Percentiles rank a stretch among this genome's conserved stretches.
Evolutionary conservation across 2,888 invertebrate genomes (phyloP).

Genomic region (Muschampia staudingeri): DNA sequence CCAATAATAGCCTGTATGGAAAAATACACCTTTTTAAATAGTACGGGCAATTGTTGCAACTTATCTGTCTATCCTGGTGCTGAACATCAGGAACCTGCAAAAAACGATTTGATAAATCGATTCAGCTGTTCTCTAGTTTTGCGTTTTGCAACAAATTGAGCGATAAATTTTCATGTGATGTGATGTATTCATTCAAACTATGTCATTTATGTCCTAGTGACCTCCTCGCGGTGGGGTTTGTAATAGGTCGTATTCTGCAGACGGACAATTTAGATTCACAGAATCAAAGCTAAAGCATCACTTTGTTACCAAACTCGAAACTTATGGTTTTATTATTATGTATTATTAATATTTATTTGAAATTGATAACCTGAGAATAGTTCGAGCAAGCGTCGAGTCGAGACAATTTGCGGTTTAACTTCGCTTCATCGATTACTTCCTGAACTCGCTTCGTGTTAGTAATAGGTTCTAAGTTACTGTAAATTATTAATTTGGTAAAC

Average conservation of each 20-base stretch:
- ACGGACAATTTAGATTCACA: neutral
- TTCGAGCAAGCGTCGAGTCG: constrained; percentile 11
- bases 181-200: too few relatives aligned
- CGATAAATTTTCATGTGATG: too few relatives aligned
- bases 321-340: neutral
- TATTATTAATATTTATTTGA: constrained; percentile 3
- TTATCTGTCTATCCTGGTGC: too few relatives aligned
- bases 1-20: too few relatives aligned
- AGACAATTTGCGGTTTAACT: constrained; percentile 39
- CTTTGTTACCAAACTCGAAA: neutral
- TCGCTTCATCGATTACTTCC: constrained; percentile 32
- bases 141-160: too few relatives aligned
- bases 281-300: neutral
- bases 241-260: neutral
- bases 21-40: too few relatives aligned
- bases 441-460: constrained; percentile 37
- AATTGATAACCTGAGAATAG: constrained; percentile 26
- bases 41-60: too few relatives aligned
- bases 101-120: too few relatives aligned
- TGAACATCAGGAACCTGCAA: too few relatives aligned
- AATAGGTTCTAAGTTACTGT: constrained; percentile 23
- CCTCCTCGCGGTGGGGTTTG: too few relatives aligned
- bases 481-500: constrained; percentile 23
- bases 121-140: too few relatives aligned
- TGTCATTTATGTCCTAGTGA: too few relatives aligned